phyloP scores from a whole-genome alignment of 2,113 vertebrate species.

The Epinephelus lanceolatus region DNA sequence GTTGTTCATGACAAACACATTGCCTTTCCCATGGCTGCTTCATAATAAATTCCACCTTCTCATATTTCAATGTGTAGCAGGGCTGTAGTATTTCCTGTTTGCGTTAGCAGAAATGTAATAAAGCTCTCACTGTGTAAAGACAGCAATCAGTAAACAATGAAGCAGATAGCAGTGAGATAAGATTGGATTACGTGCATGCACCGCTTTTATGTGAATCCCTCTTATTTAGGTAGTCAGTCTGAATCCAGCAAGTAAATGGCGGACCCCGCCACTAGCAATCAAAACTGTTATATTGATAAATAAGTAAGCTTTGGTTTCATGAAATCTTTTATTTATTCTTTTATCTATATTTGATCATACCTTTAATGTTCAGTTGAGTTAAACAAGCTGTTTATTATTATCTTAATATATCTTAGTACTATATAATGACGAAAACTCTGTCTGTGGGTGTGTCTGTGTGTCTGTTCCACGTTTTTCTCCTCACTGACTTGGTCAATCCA shows the following conservation, averaged over 20 bases:
- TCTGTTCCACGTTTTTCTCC: too few relatives aligned
- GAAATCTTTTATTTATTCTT: too few relatives aligned
- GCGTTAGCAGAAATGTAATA: neutral
- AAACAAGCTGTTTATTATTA: neutral
- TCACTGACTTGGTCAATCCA: too few relatives aligned
- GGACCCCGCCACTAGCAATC: neutral
- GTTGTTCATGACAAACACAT: neutral
- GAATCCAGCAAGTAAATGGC: neutral
- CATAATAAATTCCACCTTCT: neutral
- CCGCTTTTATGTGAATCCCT: neutral
- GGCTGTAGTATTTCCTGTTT: neutral
- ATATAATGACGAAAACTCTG: too few relatives aligned
- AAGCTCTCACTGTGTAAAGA: neutral
- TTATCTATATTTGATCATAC: too few relatives aligned
- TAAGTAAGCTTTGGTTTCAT: too few relatives aligned
- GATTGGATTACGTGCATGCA: neutral
- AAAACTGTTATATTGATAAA: too few relatives aligned
- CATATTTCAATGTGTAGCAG: neutral
- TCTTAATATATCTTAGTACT: too few relatives aligned
- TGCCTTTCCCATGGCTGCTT: neutral
- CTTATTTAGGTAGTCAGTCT: neutral
- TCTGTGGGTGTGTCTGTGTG: too few relatives aligned
- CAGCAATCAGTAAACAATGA: neutral
- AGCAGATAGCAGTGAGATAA: neutral
- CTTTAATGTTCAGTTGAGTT: neutral